Evolutionary conservation across 2,113 vertebrate species (phyloP), one percentile per base, ranked within the genome.

Genomic region (Thunnus maccoyii): DNA sequence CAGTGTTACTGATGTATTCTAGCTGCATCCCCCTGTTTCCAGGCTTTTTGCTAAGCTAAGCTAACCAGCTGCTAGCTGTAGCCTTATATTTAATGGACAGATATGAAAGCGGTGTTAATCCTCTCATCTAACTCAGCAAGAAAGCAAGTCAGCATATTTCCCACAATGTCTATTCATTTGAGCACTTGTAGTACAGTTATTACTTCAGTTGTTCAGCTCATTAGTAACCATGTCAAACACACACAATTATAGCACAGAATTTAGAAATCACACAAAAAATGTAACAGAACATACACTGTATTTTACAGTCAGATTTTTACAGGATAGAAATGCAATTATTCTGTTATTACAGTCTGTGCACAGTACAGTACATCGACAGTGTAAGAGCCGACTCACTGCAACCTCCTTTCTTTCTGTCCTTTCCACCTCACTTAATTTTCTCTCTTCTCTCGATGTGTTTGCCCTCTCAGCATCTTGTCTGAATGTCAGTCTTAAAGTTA

Each of bases 381-480:
- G 55, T 25, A 41, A 18, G 58, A 54, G 51, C 20, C 36, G 60
- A 64, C 17, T 57, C 12, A n/a, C 30, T 41, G 36, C 36, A 41
- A 41, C 36, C 36, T 41, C 36, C 7, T 9, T 9, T 73, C 9
- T 57, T 36, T 51, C 14, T 13, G 3, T 58, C 4, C 16, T 30
- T 32, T 18, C 14, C 16, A 36, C 60, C 14, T 11, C 27, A 41
- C 5, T 22, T 36, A 36, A 54, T 63, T 57, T 18, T 71, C 52
- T 3, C 68, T 47, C 3, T 47, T 22, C 18, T 36, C 47, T 30
- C 10, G 25, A 54, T 61, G 57, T 54, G 2, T 9, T 25, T 52
- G 48, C 12, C 68, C 57, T 65, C 55, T 72, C 22, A 32, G 50
- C 46, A 54, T 52, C 50, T 64, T 58, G 30, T 69, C 9, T 36